These are phyloP conservation scores for Misgurnus mizolepis DNA, from an alignment of 2,113 vertebrate genomes.

Conservation along the genomic window DNA sequence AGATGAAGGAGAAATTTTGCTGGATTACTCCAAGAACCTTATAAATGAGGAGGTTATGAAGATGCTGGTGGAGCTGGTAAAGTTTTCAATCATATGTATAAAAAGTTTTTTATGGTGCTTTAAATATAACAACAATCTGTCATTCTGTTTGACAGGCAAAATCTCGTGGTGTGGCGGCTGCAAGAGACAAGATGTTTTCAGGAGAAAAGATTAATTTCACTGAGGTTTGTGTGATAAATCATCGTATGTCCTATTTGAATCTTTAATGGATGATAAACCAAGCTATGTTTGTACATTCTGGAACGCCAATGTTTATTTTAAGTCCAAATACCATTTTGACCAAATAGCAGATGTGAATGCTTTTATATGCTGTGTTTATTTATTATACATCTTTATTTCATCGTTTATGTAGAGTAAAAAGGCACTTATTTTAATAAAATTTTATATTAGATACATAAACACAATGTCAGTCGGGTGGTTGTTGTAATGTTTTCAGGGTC, in stretches of 20 bases:
- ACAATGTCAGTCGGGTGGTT: slow-evolving; percentile 8
- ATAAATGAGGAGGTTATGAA: slow-evolving; percentile 89
- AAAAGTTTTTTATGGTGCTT: neutral
- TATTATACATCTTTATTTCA: neutral
- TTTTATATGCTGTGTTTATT: neutral
- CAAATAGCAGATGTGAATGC: neutral
- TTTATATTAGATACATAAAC: neutral
- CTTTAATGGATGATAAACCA: neutral
- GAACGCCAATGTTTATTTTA: neutral
- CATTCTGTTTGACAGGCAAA: slow-evolving; percentile 77
- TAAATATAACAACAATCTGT: neutral
- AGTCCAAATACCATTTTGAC: neutral
- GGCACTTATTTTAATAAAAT: neutral
- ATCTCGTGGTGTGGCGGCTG: slow-evolving; percentile 87
- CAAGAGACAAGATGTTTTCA: slow-evolving; percentile 88
- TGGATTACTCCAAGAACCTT: slow-evolving; percentile 97
- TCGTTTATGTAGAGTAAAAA: neutral
- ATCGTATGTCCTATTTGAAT: neutral
- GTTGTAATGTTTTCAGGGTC: slow-evolving; percentile 72
- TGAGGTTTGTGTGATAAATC: slow-evolving; percentile 75
- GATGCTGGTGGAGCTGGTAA: slow-evolving; percentile 91
- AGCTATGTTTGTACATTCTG: slow-evolving; percentile 15
- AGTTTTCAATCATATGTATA: neutral
- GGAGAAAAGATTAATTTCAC: slow-evolving; percentile 98
- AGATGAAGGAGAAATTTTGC: slow-evolving; percentile 86